These are phyloP conservation scores for Trachymyrmex septentrionalis DNA, from an alignment of 1,140 invertebrate species.

Conservation along the genomic window DNA sequence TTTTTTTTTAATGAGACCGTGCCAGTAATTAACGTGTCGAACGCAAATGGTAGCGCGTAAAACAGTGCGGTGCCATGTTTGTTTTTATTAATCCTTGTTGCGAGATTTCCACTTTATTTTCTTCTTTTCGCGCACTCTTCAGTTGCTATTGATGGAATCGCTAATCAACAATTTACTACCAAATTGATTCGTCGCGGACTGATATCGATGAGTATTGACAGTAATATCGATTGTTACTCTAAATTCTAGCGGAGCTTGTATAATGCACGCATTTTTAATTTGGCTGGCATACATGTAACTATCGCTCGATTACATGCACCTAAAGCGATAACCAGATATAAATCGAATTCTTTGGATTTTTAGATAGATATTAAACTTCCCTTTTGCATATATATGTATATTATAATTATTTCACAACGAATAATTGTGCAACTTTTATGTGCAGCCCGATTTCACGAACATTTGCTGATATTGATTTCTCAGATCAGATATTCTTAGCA, in stretches of 20 bases:
- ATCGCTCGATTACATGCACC: neutral
- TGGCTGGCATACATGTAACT: neutral
- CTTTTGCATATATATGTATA: neutral
- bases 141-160: conserved; percentile 14
- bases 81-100: conserved; percentile 46
- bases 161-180: conserved; percentile 74
- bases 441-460: neutral
- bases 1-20: conserved; percentile 37
- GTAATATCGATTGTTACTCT: conserved; percentile 20
- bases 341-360: conserved; percentile 44
- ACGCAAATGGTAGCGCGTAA: conserved; percentile 43
- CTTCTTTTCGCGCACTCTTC: neutral
- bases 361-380: neutral
- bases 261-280: conserved; percentile 63
- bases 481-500: neutral
- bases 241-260: conserved; percentile 24
- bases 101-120: conserved; percentile 1
- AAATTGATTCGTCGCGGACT: conserved; percentile 47
- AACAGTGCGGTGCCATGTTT: conserved; percentile 15
- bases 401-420: neutral
- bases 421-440: neutral
- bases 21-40: conserved; percentile 67
- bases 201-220: conserved; percentile 39
- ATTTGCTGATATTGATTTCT: conserved; percentile 2
- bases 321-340: conserved; percentile 53